phyloP scores from a whole-genome alignment of 2,113 vertebrate species.

The Hucho hucho region DNA sequence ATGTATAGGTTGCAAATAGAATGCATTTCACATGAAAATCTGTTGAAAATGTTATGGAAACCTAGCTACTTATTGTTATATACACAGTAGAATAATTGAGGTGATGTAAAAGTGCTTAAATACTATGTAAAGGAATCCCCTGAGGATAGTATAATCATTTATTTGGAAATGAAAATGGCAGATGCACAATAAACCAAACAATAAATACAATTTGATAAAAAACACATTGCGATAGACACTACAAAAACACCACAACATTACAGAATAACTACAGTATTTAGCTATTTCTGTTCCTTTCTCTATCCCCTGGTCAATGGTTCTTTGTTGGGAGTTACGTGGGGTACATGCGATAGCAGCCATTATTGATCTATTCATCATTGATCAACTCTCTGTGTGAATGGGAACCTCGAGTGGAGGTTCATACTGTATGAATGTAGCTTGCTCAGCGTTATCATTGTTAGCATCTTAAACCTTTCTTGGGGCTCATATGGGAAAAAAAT shows the following conservation, averaged over 20 bases:
- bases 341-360: constrained; percentile 17
- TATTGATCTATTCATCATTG: constrained; percentile 17
- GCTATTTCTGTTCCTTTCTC: constrained; percentile 16
- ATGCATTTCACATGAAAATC: background rate
- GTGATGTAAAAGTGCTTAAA: background rate
- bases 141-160: background rate
- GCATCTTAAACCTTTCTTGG: background rate
- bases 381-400: background rate
- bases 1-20: background rate
- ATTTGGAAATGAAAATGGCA: background rate
- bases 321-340: constrained; percentile 25
- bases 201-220: background rate
- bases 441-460: background rate
- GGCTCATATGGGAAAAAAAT: background rate
- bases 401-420: background rate
- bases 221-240: background rate
- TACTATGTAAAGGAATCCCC: background rate
- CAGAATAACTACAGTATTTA: background rate
- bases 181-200: background rate
- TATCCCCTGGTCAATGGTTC: constrained; percentile 25
- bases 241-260: background rate
- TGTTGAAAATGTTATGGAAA: too few species aligned
- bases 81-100: background rate
- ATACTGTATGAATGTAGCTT: background rate
- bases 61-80: too few species aligned